phyloP scores from a whole-genome alignment of 2,113 vertebrate genomes.

The pig (Sus scrofa) region DNA sequence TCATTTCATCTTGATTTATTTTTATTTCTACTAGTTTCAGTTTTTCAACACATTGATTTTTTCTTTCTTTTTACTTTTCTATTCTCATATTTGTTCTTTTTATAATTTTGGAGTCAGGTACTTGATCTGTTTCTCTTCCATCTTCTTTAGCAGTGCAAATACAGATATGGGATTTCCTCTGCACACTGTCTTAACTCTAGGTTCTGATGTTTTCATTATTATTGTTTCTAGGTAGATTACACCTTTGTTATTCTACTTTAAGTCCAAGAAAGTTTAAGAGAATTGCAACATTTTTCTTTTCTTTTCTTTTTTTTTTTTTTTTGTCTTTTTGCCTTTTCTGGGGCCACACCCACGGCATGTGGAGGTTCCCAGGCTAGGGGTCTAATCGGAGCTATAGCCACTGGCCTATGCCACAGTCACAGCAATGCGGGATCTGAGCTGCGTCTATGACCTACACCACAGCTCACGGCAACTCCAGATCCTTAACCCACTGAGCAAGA shows the following conservation, averaged over 20 bases:
- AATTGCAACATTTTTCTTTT: conserved; percentile 45
- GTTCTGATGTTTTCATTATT: conserved; percentile 1
- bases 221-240: not conserved
- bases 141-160: conserved; percentile 25
- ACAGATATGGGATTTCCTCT: conserved; percentile 25
- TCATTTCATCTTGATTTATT: not conserved
- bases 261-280: not conserved
- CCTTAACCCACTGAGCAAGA: no score
- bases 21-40: conserved; percentile 30
- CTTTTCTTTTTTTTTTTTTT: no score
- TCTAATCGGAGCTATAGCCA: no score
- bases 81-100: conserved; percentile 11
- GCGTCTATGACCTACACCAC: no score
- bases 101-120: not conserved
- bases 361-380: no score
- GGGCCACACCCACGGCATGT: no score
- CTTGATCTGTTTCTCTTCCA: not conserved
- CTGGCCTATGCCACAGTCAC: no score
- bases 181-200: not conserved
- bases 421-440: no score
- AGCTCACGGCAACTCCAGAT: no score
- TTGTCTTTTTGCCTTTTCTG: no score
- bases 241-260: conserved; percentile 1
- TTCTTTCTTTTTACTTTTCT: not conserved
- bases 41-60: conserved; percentile 8